phyloP scores from a whole-genome alignment of 2,797 vertebrate genomes.

The Myotis findleyi region DNA sequence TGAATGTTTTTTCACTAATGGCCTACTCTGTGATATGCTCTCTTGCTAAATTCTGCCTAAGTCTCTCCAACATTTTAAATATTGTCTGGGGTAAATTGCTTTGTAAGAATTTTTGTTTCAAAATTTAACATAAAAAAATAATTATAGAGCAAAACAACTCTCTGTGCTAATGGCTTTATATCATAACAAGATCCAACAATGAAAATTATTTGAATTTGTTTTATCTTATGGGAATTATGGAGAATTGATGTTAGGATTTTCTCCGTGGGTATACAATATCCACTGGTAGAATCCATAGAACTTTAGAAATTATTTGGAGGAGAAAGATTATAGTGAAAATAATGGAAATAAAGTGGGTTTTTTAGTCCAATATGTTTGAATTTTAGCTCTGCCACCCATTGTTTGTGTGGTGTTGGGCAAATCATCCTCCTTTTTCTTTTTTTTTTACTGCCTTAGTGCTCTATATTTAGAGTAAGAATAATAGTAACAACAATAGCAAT shows the following conservation, averaged over 20 bases:
- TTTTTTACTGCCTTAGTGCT: background rate
- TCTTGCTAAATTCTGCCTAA: background rate
- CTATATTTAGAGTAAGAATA: background rate
- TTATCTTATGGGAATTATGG: background rate
- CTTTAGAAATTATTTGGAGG: background rate
- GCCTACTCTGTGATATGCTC: background rate
- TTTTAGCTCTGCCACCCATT: background rate
- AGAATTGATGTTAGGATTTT: background rate
- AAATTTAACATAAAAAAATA: conserved; percentile 12
- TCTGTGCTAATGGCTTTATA: background rate
- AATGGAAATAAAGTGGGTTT: background rate
- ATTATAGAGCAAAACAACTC: background rate
- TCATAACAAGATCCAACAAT: background rate
- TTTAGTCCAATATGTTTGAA: background rate
- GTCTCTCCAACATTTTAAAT: conserved; percentile 1
- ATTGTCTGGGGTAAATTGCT: background rate
- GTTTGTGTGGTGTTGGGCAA: background rate
- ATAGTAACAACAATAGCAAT: background rate
- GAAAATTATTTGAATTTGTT: background rate
- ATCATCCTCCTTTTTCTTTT: background rate
- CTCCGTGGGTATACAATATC: background rate
- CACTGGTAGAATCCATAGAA: background rate
- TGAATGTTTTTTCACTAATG: background rate
- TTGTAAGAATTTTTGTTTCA: background rate
- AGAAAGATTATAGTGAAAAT: background rate